Evolutionary conservation across 2,113 vertebrate species (phyloP).

Genomic region (Tyto alba): DNA sequence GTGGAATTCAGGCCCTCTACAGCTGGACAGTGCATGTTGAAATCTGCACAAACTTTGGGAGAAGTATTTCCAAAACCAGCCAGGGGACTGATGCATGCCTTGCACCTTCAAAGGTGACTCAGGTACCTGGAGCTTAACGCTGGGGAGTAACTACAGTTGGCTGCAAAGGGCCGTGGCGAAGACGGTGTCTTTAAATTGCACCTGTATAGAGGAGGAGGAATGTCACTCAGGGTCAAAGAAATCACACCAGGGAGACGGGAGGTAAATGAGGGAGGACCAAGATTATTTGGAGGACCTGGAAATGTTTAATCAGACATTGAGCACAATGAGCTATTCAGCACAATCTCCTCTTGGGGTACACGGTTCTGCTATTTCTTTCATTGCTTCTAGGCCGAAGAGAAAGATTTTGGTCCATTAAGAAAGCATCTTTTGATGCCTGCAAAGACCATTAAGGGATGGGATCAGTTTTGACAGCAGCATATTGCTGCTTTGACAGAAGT

Average conservation of each 20-base stretch:
- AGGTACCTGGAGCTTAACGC: not conserved
- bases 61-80: not conserved
- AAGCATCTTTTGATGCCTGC: not conserved
- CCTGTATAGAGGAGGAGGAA: not conserved
- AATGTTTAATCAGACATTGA: not conserved
- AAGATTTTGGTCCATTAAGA: not conserved
- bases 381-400: not conserved
- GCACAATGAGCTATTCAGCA: not conserved
- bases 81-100: not conserved
- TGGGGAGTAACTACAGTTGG: not conserved
- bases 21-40: not conserved
- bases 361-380: not conserved
- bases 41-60: not conserved
- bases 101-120: not conserved
- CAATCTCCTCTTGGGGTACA: not conserved
- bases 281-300: not conserved
- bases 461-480: not conserved
- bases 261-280: not conserved
- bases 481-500: not conserved
- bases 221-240: not conserved
- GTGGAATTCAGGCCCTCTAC: not conserved
- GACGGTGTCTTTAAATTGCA: not conserved
- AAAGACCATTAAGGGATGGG: not conserved
- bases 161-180: not conserved
- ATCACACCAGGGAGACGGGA: not conserved